Evolutionary conservation across 2,888 invertebrate genomes (phyloP).

Genomic region (Ceriagrion tenellum): DNA sequence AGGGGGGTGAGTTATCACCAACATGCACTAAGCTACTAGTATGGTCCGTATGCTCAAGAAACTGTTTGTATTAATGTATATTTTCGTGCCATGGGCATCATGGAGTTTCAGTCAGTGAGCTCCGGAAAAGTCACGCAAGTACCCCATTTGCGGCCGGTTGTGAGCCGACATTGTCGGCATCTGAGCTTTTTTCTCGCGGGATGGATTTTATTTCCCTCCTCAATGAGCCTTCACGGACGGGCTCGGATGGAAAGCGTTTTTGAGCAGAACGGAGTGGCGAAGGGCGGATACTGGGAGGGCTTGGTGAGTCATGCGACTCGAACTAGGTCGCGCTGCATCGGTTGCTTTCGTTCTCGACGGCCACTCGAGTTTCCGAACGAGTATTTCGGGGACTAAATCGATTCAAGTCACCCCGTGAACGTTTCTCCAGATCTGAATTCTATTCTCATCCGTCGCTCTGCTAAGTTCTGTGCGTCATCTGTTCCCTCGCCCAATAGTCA

Average conservation of each 20-base stretch:
- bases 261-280: neutral
- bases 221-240: neutral
- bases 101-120: too few relatives aligned
- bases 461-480: too few relatives aligned
- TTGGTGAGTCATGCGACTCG: neutral
- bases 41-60: too few relatives aligned
- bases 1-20: too few relatives aligned
- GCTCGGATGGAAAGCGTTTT: neutral
- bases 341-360: neutral
- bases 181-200: neutral
- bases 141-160: neutral
- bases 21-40: too few relatives aligned
- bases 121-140: too few relatives aligned
- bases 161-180: neutral
- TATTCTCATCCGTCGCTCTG: too few relatives aligned
- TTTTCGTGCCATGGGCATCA: too few relatives aligned
- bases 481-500: too few relatives aligned
- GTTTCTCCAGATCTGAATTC: neutral
- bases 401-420: neutral
- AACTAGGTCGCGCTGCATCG: conserved; percentile 14
- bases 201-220: too few relatives aligned
- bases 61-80: too few relatives aligned
- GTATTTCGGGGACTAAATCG: neutral
- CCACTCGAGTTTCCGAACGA: neutral
- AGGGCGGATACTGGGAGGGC: neutral